Conservation (phyloP, 2,113 vertebrate genomes). For the Chloropsis hardwickii region DNA sequence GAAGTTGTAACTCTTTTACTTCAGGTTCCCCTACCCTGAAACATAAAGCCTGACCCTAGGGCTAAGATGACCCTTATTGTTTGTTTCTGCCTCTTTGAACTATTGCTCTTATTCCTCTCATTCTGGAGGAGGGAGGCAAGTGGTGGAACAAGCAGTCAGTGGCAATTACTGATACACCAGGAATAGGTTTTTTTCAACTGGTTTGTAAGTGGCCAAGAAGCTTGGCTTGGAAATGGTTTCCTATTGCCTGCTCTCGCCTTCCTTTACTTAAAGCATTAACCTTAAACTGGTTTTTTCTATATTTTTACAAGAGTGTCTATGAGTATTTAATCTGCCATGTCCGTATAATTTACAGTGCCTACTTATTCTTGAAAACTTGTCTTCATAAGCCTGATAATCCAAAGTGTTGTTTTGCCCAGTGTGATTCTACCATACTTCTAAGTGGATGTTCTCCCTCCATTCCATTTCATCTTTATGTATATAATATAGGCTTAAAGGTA, state of each 20-base stretch:
- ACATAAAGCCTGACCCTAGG: conserved; percentile 30
- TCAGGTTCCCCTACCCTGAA: neutral
- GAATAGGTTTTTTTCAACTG: neutral
- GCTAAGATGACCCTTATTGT: neutral
- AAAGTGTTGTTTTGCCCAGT: neutral
- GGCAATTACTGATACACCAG: neutral
- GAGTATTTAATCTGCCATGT: neutral
- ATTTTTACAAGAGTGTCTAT: neutral
- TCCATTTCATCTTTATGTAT: neutral
- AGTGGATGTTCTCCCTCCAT: neutral
- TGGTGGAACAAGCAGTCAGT: neutral
- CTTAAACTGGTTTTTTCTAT: neutral
- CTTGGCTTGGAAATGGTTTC: neutral
- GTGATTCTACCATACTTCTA: neutral
- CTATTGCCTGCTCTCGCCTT: neutral
- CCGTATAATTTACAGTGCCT: neutral
- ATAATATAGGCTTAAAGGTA: neutral
- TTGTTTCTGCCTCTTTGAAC: neutral
- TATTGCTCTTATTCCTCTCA: neutral
- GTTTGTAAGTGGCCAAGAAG: neutral
- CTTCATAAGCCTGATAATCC: neutral
- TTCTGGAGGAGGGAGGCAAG: neutral
- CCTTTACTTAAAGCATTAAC: neutral
- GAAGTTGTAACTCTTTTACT: conserved; percentile 62
- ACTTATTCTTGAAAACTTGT: neutral